Base-by-base conservation (phyloP, 1,140 invertebrate genomes). In the Eueides isabella region DNA sequence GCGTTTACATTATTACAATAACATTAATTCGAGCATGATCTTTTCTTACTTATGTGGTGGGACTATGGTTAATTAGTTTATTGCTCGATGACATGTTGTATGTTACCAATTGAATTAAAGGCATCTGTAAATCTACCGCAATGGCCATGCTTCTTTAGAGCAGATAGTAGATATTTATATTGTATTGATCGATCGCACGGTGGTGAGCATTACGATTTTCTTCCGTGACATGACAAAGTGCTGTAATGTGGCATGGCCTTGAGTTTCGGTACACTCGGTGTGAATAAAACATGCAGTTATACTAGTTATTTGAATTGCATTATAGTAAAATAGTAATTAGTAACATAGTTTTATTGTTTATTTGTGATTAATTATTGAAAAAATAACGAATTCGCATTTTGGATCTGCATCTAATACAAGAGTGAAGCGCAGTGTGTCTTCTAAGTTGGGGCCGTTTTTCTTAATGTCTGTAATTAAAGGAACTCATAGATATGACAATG, bases 1-100 rank as follows among this genome's bases (percentile, higher is more conserved):
- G 87, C 87, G 87, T 87, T 86, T 87, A 90, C 81, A 88, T 90
- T 85, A 84, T 85, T 81, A 85, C 87, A 88, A 88, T 89, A 91
- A 91, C 86, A 90, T 85, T 87, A 80, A 90, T 90, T 85, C 83
- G 84, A 90, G 89, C 89, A 90, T 91, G 88, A 85, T 81, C 80
- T 86, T 87, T 86, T 81, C 84, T 86, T 87, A 89, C 79, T 87
- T 82, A 87, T 91, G 85, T 92, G 87, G 85, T 90, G 88, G 90
- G 88, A 88, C 74, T 83, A 84, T 84, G 83, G 83, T 90, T 89
- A 81, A 87, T 85, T 87, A 89, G 85, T 83, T 82, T 83, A 82
- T 80, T 88, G 89, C 85, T 87, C 88, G 86, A 88, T 85, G 79
- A 82, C 71, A 84, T 83, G 72, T 84, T 82, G 77, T 83, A 83